Percentiles rank a stretch among this genome's conserved stretches.
Conservation (phyloP, 2,113 vertebrate species). For the Otis tarda region DNA sequence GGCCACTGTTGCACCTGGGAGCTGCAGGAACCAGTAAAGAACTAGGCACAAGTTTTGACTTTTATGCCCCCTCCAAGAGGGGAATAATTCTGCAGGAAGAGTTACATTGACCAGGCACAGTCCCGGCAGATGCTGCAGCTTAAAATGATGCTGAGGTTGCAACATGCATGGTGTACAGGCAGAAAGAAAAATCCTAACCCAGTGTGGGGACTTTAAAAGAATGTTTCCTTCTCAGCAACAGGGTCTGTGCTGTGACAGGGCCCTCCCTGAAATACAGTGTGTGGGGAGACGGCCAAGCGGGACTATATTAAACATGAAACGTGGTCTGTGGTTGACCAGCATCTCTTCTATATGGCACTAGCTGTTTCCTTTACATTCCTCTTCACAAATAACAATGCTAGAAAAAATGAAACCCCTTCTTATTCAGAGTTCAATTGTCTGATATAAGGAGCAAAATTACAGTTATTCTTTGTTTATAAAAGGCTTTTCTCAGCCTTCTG, state of each 20-base stretch:
- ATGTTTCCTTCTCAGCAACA: background rate
- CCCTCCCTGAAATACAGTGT: background rate
- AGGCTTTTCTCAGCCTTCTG: background rate
- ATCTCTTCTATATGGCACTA: background rate
- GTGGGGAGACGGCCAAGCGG: background rate
- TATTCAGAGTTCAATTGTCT: background rate
- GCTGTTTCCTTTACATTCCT: background rate
- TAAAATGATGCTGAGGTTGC: background rate
- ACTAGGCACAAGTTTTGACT: background rate
- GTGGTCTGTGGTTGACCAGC: background rate
- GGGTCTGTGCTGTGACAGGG: background rate
- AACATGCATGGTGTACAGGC: accelerated
- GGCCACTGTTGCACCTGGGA: background rate
- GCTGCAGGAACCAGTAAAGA: background rate
- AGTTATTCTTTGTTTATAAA: background rate
- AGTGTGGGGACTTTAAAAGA: background rate
- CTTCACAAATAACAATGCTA: background rate
- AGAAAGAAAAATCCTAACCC: background rate
- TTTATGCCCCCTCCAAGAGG: background rate
- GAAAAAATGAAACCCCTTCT: background rate
- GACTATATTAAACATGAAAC: background rate
- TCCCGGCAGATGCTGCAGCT: background rate
- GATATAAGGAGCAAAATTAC: background rate
- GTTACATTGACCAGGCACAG: background rate
- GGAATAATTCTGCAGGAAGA: background rate